These are phyloP conservation scores for Acomys russatus DNA, from an alignment of 2,797 vertebrate species.

Conservation along the genomic window DNA sequence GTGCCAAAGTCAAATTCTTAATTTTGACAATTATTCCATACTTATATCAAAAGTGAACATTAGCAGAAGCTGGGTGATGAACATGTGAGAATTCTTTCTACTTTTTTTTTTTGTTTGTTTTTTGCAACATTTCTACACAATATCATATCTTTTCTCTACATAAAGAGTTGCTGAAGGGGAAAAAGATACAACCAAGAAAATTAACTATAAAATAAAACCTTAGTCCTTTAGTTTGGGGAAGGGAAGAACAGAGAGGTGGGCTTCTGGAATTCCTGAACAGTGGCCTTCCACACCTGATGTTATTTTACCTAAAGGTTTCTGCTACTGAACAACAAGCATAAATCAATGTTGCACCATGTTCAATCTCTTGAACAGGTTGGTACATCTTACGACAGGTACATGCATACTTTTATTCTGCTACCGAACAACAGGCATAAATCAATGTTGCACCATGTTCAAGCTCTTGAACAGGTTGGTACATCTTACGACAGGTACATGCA, in stretches of 20 bases:
- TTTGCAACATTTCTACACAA: conserved; percentile 55
- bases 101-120: conserved; percentile 50
- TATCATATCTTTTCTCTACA: conserved; percentile 70
- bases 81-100: conserved; percentile 52
- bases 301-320: conserved; percentile 56
- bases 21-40: conserved; percentile 56
- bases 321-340: conserved; percentile 32
- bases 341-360: conserved; percentile 24
- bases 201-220: neutral
- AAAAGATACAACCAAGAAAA: conserved; percentile 35
- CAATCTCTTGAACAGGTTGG: conserved; percentile 63
- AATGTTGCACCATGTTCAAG: neutral
- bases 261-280: conserved; percentile 62
- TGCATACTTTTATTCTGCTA: conserved; percentile 44
- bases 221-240: neutral
- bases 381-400: conserved; percentile 40
- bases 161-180: conserved; percentile 25
- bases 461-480: conserved; percentile 61
- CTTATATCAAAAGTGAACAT: conserved; percentile 55
- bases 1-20: conserved; percentile 36
- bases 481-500: conserved; percentile 41
- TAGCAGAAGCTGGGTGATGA: conserved; percentile 40
- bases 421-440: conserved; percentile 47
- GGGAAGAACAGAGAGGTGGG: neutral
- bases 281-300: conserved; percentile 37